A percentile compares a stretch with the other conserved stretches of the same genome.
Evolutionary conservation across 2,797 vertebrate genomes (phyloP).

Genomic region (Lepus oiostolus): DNA sequence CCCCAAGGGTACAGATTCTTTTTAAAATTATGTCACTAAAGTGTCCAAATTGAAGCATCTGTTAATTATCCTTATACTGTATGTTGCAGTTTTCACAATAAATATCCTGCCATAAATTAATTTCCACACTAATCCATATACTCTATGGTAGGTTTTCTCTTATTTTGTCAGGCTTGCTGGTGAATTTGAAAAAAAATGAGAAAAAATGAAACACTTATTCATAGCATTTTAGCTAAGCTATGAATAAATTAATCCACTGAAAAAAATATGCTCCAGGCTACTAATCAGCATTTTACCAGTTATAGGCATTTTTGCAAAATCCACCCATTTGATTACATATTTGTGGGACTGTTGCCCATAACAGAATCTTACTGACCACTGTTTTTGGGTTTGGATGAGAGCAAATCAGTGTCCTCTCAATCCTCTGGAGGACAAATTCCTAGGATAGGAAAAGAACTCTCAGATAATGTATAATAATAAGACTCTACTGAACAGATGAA

Average conservation of each 20-base stretch:
- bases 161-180: background rate
- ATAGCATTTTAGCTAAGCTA: background rate
- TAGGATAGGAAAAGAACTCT: background rate
- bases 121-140: background rate
- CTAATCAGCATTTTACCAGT: background rate
- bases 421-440: background rate
- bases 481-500: background rate
- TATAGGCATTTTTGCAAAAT: background rate
- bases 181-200: background rate
- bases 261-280: background rate
- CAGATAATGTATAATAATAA: background rate
- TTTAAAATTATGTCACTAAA: background rate
- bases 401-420: background rate
- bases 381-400: background rate
- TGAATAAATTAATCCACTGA: background rate
- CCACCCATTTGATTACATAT: background rate
- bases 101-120: background rate
- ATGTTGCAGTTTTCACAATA: background rate
- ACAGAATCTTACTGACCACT: background rate
- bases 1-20: background rate
- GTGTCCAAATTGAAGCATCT: slow-evolving; percentile 8
- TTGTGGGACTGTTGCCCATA: background rate
- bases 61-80: background rate
- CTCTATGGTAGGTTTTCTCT: background rate
- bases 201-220: background rate